A percentile compares a stretch with the other conserved stretches of the same genome.
These are phyloP conservation scores for Labia minor DNA, from an alignment of 2,888 invertebrate species.

Conservation along the genomic window DNA sequence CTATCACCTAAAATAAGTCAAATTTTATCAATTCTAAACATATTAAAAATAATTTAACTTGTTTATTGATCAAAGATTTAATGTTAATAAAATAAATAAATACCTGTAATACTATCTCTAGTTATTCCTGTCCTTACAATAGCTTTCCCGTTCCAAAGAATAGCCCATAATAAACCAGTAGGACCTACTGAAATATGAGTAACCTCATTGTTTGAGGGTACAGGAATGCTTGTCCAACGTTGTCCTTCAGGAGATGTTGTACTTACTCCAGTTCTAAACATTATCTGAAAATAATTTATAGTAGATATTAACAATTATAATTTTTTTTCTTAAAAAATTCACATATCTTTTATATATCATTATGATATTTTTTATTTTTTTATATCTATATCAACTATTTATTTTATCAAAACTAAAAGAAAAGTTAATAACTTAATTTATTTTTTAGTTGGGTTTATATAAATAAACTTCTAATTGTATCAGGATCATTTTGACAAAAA, in stretches of 20 bases:
- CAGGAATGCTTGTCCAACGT: slow-evolving; percentile 68
- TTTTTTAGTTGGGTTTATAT: no score
- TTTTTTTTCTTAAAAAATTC: no score
- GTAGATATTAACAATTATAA: no score
- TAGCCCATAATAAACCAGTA: slow-evolving; percentile 77
- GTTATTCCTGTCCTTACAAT: slow-evolving; percentile 75
- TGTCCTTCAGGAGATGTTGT: slow-evolving; percentile 76
- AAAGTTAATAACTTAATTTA: no score
- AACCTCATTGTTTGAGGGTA: slow-evolving; percentile 69
- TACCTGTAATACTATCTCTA: slow-evolving; percentile 58
- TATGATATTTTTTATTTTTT: no score
- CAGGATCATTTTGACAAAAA: no score
- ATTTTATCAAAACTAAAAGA: no score
- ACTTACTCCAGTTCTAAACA: slow-evolving; percentile 74
- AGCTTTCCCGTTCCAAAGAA: slow-evolving; percentile 71
- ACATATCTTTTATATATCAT: no score
- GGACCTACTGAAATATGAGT: slow-evolving; percentile 77
- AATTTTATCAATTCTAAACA: background rate
- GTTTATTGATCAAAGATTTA: no score
- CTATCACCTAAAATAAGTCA: slow-evolving; percentile 44
- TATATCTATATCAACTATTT: no score
- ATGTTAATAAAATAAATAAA: no score
- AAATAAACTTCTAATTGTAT: no score
- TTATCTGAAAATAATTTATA: slow-evolving; percentile 45
- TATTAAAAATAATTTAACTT: slow-evolving; percentile 19